A percentile compares a stretch with the other conserved stretches of the same genome.
These are phyloP conservation scores for Eudasyphora cyanicolor DNA, from an alignment of 2,888 invertebrate species.

Conservation along the genomic window DNA sequence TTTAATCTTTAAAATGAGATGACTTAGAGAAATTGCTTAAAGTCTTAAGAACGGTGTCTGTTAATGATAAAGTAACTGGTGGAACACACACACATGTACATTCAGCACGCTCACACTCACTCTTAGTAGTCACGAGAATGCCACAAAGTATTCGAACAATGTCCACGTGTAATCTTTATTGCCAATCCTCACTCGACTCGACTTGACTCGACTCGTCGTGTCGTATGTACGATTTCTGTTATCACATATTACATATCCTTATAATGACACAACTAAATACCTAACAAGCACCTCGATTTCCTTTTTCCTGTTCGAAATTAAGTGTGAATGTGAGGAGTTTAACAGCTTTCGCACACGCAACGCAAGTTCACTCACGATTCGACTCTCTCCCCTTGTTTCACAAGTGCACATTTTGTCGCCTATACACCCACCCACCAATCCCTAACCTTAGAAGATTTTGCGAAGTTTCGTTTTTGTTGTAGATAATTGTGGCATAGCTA, in stretches of 20 bases:
- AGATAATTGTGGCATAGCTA: conserved; percentile 24
- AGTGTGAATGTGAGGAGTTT: conserved; percentile 30
- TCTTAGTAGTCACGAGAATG: neutral
- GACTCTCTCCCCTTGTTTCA: neutral
- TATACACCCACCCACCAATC: neutral
- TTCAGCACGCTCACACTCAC: neutral
- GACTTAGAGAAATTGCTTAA: neutral
- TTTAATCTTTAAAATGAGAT: neutral
- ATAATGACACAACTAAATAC: conserved; percentile 49
- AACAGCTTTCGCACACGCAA: neutral
- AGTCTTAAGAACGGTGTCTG: neutral
- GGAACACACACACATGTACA: neutral
- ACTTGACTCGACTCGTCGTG: too few relatives aligned
- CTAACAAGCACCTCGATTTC: conserved; percentile 37
- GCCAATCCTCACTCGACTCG: too few relatives aligned
- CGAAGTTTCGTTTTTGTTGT: conserved; percentile 10
- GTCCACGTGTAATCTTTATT: conserved; percentile 50
- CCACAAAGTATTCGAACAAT: conserved; percentile 20
- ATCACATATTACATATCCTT: conserved; percentile 25
- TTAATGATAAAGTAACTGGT: neutral
- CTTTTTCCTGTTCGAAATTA: conserved; percentile 26
- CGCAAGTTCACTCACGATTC: neutral
- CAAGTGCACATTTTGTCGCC: conserved; percentile 3
- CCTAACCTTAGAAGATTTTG: neutral
- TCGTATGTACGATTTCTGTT: too few relatives aligned